Base-by-base conservation (phyloP, 2,888 invertebrate species). In the Eledone cirrhosa region DNA sequence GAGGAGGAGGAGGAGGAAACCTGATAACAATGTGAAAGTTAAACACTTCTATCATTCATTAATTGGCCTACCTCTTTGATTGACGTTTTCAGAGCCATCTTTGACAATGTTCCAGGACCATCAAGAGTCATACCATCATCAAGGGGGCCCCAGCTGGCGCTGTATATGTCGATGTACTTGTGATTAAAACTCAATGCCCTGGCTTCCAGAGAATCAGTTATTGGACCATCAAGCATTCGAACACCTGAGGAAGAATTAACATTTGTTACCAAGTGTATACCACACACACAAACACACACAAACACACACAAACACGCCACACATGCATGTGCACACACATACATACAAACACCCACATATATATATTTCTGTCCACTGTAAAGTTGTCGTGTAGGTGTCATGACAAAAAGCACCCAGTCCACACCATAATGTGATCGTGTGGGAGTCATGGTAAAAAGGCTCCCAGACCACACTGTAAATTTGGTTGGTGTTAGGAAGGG, bases 71-170 rank as follows among this genome's bases (percentile, higher is more conserved):
- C 96, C 92, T 94, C 89, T n/a, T 88, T 92, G 65, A 95, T 93
- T 76, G 97, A 97, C 80, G 94, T 93, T 86, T 93, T 92, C 16
- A 98, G 92, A 0, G 97, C 96, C 87, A 94, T 93, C 41, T 90
- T 87, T 0, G 96, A 96, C 13, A 97, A 92, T 78, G 93, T 92
- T 22, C 97, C 96, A 0, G 97, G 97, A 13, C 95, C 95, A 89
- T 97, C 97, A 1, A 97, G 94, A 0, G 96, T 96, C 87, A 93
- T 93, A 0, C 97, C 97, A 88, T 97, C 95, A 88, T 97, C 97
- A 85, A 94, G 94, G 13, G 97, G 97, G 8, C 97, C 97, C 97
- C 97, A 97, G 47, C 96, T 96, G 72, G 96, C 95, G 85, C 96
- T 96, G 91, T 95, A 97, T 83, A 97, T 94, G 89, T 97, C 96